Base-by-base conservation (phyloP, 2,797 vertebrate species). In the Myotis pilosus region DNA sequence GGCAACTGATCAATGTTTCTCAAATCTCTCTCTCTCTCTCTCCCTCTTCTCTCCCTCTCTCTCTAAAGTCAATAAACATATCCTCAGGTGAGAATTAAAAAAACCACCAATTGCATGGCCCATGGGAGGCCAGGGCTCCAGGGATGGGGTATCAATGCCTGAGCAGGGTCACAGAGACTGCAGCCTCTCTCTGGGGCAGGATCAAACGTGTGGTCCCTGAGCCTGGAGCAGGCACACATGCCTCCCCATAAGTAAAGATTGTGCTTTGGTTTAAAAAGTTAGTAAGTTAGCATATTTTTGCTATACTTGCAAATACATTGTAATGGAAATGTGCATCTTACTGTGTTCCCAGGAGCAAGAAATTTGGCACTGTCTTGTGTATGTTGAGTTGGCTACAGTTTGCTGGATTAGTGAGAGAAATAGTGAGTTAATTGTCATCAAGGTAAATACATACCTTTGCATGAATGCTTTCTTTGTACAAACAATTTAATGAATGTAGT, bases 361-460 rank as follows among this genome's bases (percentile, higher is more conserved):
- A 44, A 66, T 8, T 6, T 3, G 1, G 22, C 49, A n/a, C 6
- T 49, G 22, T 68, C 81, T 87, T 47, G n/a, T 28, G 47, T 30
- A 38, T 36, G 47, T 71, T 36, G 38, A 91, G 22, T 66, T 89
- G 87, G 44, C 57, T 41, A 5, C 6, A 41, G 36, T 30, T 74
- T 72, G 53, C 66, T 41, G 28, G 36, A 64, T 44, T 64, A 28
- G 12, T 79, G 68, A 92, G 78, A 79, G 53, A 89, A 88, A 69
- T 1, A 25, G 74, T 13, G 86, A 80, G 82, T 93, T 96, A 91
- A 96, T 86, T 88, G 79, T 83, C 41, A 78, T 81, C 53, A 68
- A 95, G 86, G 91, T 96, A 86, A 96, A 94, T 57, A 90, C 53
- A 53, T 33, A 89, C 53, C 57, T 93, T 82, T 80, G 47, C 79